Evolutionary conservation across 2,888 invertebrate genomes (phyloP).

Genomic region (Anoncus sp.): DNA sequence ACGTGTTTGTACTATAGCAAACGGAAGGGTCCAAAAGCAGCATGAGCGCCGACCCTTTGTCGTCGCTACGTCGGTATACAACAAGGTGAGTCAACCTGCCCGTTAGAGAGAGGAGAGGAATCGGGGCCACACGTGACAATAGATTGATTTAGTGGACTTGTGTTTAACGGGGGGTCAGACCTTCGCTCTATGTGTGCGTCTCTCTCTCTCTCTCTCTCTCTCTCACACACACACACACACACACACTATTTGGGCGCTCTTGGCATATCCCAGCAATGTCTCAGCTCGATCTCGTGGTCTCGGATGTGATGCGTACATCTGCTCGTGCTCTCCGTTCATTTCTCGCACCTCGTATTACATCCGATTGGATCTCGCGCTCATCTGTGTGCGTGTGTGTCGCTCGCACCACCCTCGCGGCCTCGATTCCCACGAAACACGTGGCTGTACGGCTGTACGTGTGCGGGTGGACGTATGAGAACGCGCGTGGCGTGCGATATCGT

Average conservation of each 20-base stretch:
- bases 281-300: slow-evolving; percentile 29
- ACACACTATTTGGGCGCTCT: slow-evolving; percentile 10
- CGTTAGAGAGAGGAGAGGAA: slow-evolving; percentile 59
- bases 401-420: slow-evolving; percentile 38
- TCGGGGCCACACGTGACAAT: slow-evolving; percentile 78
- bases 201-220: slow-evolving; percentile 24
- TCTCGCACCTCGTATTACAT: slow-evolving; percentile 46
- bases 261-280: slow-evolving; percentile 20
- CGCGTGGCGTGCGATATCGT: slow-evolving; percentile 51
- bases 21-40: slow-evolving; percentile 18
- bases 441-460: slow-evolving; percentile 39
- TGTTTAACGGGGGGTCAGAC: slow-evolving; percentile 53
- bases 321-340: slow-evolving; percentile 37
- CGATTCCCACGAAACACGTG: slow-evolving; percentile 54
- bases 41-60: slow-evolving; percentile 68
- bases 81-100: slow-evolving; percentile 78
- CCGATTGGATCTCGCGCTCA: slow-evolving; percentile 34
- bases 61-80: slow-evolving; percentile 45
- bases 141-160: slow-evolving; percentile 79
- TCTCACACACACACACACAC: slow-evolving; percentile 40
- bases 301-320: slow-evolving; percentile 11
- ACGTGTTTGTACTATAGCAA: neutral
- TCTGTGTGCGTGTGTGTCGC: neutral
- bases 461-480: slow-evolving; percentile 39
- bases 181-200: slow-evolving; percentile 7